These are phyloP conservation scores for Lithobius niger DNA, from an alignment of 1,140 invertebrate genomes.

Conservation along the genomic window DNA sequence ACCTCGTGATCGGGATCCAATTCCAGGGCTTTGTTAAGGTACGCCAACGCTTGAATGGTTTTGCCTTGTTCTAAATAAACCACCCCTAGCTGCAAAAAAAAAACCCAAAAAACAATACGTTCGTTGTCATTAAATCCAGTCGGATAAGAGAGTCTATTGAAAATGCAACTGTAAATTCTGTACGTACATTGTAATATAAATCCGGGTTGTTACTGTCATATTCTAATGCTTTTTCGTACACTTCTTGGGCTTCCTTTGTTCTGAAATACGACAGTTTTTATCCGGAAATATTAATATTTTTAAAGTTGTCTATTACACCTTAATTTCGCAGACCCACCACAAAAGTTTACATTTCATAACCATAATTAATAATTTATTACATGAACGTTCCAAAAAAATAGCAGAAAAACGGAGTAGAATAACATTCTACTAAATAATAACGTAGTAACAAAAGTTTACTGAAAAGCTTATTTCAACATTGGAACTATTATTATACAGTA, in stretches of 20 bases:
- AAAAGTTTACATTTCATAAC: too few relatives aligned
- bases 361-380: too few relatives aligned
- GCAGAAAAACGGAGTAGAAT: too few relatives aligned
- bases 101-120: conserved; percentile 8
- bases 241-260: conserved; percentile 85
- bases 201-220: conserved; percentile 92
- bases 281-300: conserved; percentile 1
- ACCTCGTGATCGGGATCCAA: conserved; percentile 74
- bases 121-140: background rate
- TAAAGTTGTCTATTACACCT: background rate
- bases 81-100: conserved; percentile 62
- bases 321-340: too few relatives aligned
- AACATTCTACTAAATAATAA: too few relatives aligned
- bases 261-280: conserved; percentile 27
- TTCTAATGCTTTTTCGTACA: conserved; percentile 81
- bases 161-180: background rate
- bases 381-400: too few relatives aligned
- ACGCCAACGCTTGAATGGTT: conserved; percentile 72
- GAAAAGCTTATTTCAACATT: too few relatives aligned
- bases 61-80: conserved; percentile 86
- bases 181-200: conserved; percentile 88
- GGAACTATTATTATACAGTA: too few relatives aligned
- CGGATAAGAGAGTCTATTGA: background rate
- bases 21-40: conserved; percentile 84
- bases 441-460: too few relatives aligned